Base-by-base conservation (phyloP, 2,113 vertebrate species). In the Gallinago paraguaiae region DNA sequence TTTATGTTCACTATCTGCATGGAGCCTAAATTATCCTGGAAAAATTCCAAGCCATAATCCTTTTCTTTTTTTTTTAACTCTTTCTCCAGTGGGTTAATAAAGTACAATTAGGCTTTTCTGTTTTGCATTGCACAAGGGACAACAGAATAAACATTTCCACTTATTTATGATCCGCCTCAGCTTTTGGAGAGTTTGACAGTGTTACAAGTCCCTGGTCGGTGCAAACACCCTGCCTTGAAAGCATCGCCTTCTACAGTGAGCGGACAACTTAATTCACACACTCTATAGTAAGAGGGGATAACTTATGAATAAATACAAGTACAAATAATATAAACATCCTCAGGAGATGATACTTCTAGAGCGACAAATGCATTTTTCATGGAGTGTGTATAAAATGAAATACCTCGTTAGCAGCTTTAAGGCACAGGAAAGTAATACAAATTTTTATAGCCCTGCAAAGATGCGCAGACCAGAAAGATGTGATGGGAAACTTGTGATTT, bases 1-100 rank as follows among this genome's bases (percentile, higher is more conserved):
- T 86, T 92, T 90, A 53, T 92, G 45, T 65, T 85, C 80, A 56
- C 69, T 94, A 33, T 92, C 91, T 94, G 86, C 65, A 70, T 54
- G 72, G 15, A 94, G n/a, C 68, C 85, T 95, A 86, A 94, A 86
- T 88, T 88, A 80, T 61, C 82, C 85, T 92, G 93, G 94, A 85
- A 81, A n/a, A 90, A 88, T 81, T 90, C 76, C 95, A 85, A 95
- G 79, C n/a, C 57, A 48, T 50, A 91, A 76, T 77, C 5, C 23
- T 10, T 74, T 39, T 39, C 16, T 10, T 83, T 31, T 31, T 39
- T 25, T 2, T 4, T 5, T 4, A 46, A 46, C 18, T 33, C 23
- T 39, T 60, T 11, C 59, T 94, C 2, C 0, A 93, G n/a, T 57
- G 69, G 43, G 35, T 77, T 75, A 67, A 67, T 88, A 46, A 90